These are phyloP conservation scores for Emesis furor DNA, from an alignment of 2,888 invertebrate genomes.

Conservation along the genomic window DNA sequence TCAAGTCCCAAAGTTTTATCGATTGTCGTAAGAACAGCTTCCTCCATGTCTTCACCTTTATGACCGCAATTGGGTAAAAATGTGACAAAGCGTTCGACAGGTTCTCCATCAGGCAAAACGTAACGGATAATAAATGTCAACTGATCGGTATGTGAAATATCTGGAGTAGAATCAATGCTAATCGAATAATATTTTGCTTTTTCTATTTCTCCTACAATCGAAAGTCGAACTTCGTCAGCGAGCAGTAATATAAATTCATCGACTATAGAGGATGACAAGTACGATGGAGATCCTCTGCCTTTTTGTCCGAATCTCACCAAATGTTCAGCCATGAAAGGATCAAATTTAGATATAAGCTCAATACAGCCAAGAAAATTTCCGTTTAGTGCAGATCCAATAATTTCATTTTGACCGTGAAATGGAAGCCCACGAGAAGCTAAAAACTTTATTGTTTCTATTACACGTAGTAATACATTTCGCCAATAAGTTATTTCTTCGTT, in stretches of 20 bases:
- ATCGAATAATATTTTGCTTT: conserved; percentile 27
- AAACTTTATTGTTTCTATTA: conserved; percentile 18
- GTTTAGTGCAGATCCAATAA: no score
- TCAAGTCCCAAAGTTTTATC: conserved; percentile 27
- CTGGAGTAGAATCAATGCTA: conserved; percentile 19
- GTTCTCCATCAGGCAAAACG: conserved; percentile 2
- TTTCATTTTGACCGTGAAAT: no score
- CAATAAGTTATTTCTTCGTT: no score
- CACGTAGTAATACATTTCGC: no score
- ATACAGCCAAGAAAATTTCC: not conserved
- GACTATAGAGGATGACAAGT: conserved; percentile 47
- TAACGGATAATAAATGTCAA: conserved; percentile 9
- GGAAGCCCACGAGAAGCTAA: conserved; percentile 45
- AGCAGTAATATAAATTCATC: conserved; percentile 29
- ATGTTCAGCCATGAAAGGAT: conserved; percentile 72
- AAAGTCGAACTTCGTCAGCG: conserved; percentile 25
- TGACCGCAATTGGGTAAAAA: conserved; percentile 18
- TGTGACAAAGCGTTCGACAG: conserved; percentile 27
- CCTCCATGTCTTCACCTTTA: conserved; percentile 12
- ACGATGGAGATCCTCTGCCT: conserved; percentile 68
- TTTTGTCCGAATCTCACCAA: conserved; percentile 64
- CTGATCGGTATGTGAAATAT: conserved; percentile 15
- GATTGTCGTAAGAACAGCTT: conserved; percentile 17
- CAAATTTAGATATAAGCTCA: conserved; percentile 68
- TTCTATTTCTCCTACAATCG: conserved; percentile 22